Evolutionary conservation across 2,797 vertebrate genomes (phyloP), one percentile per base, ranked within the genome.

Genomic region (Ibycter americanus): DNA sequence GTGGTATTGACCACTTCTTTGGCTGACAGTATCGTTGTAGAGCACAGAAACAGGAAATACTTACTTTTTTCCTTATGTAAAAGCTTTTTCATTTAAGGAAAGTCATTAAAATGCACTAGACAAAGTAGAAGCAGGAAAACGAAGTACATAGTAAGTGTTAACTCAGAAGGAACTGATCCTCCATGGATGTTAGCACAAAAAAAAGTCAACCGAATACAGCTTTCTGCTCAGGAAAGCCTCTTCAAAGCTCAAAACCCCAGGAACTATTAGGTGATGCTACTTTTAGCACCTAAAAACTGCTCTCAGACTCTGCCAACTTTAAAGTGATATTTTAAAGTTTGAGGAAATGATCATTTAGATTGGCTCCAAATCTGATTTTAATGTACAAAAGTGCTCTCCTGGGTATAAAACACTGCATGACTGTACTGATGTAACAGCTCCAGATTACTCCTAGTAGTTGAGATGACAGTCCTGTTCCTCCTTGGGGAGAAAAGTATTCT

Each of bases 321-420:
- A 55, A 92, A 94, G 42, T 6, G 6, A 8, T 93, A 94, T 90
- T 94, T 97, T 93, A 95, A 95, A 91, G 80, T 85, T 38, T 1
- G 6, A 92, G 44, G 46, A 95, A 97, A 95, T 8, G 16, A 95
- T 89, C 36, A 81, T 86, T 96, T 71, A 95, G 73, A 95, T 61
- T 93, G 89, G 82, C 42, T 95, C 83, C 83, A 91, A 82, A 95
- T 79, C 72, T 71, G 36, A 86, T 73, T 93, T 92, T 83, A 15
- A 86, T 51, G 79, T 59, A 95, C 14, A 87, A n/a, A 92, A 97
- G 79, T 76, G 63, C 63, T 96, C 91, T 97, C 91, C 55, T 92
- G 89, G 62, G 94, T 85, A 58, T 80, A 92, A 93, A 87, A 56
- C 58, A 65, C 62, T 54, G 70, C 67, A 56, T 62, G 67, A 85